Evolutionary conservation across 2,888 invertebrate species (phyloP), one percentile per base, ranked within the genome.

Genomic region (Punctoribates punctum): DNA sequence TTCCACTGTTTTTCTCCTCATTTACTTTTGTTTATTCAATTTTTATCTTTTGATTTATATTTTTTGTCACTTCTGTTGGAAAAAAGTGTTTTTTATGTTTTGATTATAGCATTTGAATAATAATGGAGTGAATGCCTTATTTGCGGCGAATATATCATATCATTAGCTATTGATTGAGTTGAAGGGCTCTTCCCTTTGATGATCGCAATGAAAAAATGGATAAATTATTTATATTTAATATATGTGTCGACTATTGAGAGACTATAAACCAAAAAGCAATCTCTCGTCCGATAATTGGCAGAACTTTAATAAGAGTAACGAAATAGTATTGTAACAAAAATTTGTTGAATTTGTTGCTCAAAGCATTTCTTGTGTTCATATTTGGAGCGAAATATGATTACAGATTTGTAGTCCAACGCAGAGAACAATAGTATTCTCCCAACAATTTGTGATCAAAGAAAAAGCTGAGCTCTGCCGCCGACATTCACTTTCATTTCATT

Each of bases 311-410:
- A 67, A 67, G 34, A 34, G 38, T 38, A 38, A 20, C 11, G 67
- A 38, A 67, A 67, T 67, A n/a, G 67, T 20, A 67, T 20, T 25
- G 27, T 11, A 38, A 17, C 11, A 34, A 34, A 34, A 34, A 34
- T 34, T 34, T 34, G 34, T 34, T 34, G 34, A 34, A 67, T 67
- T 67, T 67, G 38, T 67, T 67, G 67, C 67, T 67, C 20, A 67
- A 20, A 42, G 67, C 67, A 67, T 29, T 62, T 62, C 9, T 29
- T 20, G 20, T 9, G 27, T 62, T 25, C 27, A 25, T 67, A 67
- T 67, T 34, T 67, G 67, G 8, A n/a, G n/a, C 67, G 20, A 62
- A 67, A 67, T 67, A 67, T 67, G 67, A 67, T 67, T 67, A 67
- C 67, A n/a, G 38, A 67, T 38, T 67, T 34, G 29, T 20, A n/a